Percentiles rank a stretch among this genome's conserved stretches.
phyloP scores from a whole-genome alignment of 2,888 invertebrate genomes.

The Prosapia bicincta region DNA sequence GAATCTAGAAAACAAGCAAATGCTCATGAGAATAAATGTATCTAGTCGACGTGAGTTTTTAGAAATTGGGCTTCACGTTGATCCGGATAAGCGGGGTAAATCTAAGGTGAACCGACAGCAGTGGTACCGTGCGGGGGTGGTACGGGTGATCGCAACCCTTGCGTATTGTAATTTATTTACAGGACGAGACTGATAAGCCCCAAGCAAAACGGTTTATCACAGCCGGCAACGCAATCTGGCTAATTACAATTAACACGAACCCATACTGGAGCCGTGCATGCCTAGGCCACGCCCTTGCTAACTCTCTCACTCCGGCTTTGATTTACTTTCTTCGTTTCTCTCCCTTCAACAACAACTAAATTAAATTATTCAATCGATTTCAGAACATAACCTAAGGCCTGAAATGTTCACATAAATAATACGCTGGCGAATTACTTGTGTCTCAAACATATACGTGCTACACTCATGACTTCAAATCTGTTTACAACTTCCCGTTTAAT shows the following conservation, averaged over 20 bases:
- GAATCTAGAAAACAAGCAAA: too few species aligned
- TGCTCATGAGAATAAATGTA: too few species aligned
- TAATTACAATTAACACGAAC: conserved; percentile 38
- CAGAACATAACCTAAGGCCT: too few species aligned
- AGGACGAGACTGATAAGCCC: conserved; percentile 34
- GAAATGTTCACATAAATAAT: too few species aligned
- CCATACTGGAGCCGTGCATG: conserved; percentile 4
- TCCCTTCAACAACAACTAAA: neutral
- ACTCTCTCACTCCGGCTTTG: neutral
- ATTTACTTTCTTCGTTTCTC: neutral
- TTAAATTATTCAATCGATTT: neutral
- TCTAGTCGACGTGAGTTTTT: too few species aligned
- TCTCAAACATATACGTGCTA: too few species aligned
- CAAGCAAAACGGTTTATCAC: conserved; percentile 36
- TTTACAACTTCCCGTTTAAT: too few species aligned
- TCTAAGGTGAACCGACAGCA: too few species aligned
- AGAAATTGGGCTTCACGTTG: too few species aligned
- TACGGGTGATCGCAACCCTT: neutral
- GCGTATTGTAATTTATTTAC: conserved; percentile 37
- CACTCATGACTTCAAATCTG: too few species aligned
- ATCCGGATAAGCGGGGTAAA: too few species aligned
- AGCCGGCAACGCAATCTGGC: conserved; percentile 35
- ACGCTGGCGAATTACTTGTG: too few species aligned
- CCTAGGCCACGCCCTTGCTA: neutral
- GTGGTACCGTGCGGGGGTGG: neutral